Conservation (phyloP, 1,140 invertebrate genomes). For the Drosophila insularis region DNA sequence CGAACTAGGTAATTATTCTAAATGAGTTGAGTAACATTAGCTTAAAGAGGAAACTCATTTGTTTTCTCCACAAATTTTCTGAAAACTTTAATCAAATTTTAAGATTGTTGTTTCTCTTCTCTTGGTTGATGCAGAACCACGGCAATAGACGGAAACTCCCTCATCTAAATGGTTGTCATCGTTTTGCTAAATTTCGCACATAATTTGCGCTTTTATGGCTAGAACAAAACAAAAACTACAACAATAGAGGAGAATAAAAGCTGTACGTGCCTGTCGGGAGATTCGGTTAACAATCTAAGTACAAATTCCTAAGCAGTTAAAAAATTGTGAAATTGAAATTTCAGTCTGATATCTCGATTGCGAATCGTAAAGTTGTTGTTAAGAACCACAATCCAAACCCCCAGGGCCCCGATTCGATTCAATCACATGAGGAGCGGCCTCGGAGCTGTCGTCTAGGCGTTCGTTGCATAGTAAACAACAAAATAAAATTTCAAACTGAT, state of each 20-base stretch:
- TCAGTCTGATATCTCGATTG: conserved; percentile 71
- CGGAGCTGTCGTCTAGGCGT: conserved; percentile 27
- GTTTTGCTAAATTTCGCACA: background rate
- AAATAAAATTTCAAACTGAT: conserved; percentile 74
- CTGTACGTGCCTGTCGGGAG: conserved; percentile 9
- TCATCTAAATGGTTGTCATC: background rate
- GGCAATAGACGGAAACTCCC: too few relatives aligned
- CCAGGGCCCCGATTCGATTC: background rate
- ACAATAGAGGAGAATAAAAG: background rate
- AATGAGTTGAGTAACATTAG: too few relatives aligned
- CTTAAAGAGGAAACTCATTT: too few relatives aligned
- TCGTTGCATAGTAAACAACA: conserved; percentile 54
- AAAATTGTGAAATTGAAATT: conserved; percentile 78
- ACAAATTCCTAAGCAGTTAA: conserved; percentile 40
- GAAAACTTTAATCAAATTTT: too few relatives aligned
- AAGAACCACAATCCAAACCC: background rate
- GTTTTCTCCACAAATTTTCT: too few relatives aligned
- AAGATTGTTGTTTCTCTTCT: too few relatives aligned
- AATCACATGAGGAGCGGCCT: background rate
- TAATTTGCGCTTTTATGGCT: background rate
- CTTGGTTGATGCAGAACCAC: too few relatives aligned
- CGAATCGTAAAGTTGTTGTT: conserved; percentile 59
- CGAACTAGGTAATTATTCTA: background rate
- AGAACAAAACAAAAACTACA: background rate
- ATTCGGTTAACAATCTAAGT: conserved; percentile 1